phyloP scores from a whole-genome alignment of 2,888 invertebrate genomes.

The Xanthorhoe spadicearia region DNA sequence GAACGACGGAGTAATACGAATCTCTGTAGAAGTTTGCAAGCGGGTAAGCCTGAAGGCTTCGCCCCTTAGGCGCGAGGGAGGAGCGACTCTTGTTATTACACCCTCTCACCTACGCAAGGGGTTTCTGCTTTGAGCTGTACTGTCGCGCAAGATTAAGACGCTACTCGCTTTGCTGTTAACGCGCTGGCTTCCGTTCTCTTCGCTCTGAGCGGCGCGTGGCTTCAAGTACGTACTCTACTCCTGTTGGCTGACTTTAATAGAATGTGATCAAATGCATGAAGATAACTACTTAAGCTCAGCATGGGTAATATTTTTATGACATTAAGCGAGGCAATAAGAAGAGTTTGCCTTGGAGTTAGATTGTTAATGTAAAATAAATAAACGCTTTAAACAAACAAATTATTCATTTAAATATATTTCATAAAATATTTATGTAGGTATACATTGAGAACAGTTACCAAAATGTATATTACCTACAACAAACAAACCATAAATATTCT shows the following conservation, averaged over 20 bases:
- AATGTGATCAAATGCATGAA: constrained; percentile 46
- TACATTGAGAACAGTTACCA: no score
- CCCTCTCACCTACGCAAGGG: constrained; percentile 82
- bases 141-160: constrained; percentile 81
- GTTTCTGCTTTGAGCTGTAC: constrained; percentile 71
- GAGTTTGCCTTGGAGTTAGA: not conserved
- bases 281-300: constrained; percentile 31
- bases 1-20: constrained; percentile 76
- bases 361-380: not conserved
- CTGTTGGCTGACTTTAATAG: constrained; percentile 57
- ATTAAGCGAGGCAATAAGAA: constrained; percentile 6
- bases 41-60: constrained; percentile 68
- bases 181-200: constrained; percentile 68
- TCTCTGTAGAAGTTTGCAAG: constrained; percentile 76
- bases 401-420: no score
- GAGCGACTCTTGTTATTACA: constrained; percentile 79
- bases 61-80: constrained; percentile 60
- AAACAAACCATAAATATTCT: no score
- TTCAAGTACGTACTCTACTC: constrained; percentile 59
- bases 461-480: no score
- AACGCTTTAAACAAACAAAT: no score
- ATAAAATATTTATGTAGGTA: no score
- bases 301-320: constrained; percentile 29
- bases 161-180: constrained; percentile 75
- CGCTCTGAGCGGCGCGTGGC: constrained; percentile 59